Conservation (phyloP, 1,140 invertebrate genomes). For the Kradibia gibbosae region DNA sequence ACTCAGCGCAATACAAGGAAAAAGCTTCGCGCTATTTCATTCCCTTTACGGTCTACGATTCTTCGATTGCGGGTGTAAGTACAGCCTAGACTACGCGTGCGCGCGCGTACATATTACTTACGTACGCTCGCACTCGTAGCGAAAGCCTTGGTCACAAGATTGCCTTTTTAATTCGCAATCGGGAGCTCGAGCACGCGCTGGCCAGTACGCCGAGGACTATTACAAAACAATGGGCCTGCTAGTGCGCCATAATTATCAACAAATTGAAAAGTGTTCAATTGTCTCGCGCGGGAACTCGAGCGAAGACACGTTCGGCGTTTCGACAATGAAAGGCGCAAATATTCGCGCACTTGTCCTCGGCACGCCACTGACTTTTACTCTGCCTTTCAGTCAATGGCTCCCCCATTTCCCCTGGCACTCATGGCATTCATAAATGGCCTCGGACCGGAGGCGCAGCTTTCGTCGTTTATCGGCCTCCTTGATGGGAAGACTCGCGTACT, state of each 20-base stretch:
- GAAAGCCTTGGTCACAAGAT: neutral
- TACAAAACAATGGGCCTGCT: neutral
- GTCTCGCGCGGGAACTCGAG: neutral
- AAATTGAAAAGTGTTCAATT: neutral
- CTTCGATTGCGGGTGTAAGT: no score
- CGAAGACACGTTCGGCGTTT: neutral
- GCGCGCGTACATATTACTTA: no score
- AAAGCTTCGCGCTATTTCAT: constrained; percentile 4
- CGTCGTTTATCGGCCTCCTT: no score
- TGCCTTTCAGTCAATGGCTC: constrained; percentile 48
- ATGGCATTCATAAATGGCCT: constrained; percentile 32
- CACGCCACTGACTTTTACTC: constrained; percentile 53
- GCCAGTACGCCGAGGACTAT: neutral
- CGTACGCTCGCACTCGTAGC: no score
- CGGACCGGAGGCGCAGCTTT: no score
- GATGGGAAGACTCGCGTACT: no score
- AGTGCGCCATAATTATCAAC: neutral
- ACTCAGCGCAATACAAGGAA: neutral
- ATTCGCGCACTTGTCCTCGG: constrained; percentile 51
- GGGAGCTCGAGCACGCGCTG: neutral
- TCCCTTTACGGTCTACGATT: neutral
- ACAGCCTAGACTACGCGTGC: neutral
- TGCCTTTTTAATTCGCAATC: constrained; percentile 19
- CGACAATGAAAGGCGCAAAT: constrained; percentile 41
- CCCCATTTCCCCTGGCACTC: constrained; percentile 42